phyloP scores from a whole-genome alignment of 1,140 invertebrate genomes.

The Caenorhabditis elegans region DNA sequence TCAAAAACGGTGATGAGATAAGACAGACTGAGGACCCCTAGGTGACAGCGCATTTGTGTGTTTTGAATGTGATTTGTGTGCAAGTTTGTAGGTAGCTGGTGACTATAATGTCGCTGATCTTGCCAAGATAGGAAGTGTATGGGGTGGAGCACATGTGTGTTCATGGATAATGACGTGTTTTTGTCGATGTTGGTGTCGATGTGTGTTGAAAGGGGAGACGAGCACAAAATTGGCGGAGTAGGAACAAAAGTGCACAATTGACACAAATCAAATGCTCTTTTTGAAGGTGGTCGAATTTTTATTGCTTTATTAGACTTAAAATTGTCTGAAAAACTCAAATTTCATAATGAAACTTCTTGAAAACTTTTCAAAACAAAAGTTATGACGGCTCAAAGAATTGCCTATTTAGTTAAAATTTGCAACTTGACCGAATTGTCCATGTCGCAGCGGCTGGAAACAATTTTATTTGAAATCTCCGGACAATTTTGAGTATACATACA shows the following conservation, averaged over 20 bases:
- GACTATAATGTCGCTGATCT: neutral
- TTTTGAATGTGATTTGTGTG: neutral
- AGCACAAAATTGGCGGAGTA: neutral
- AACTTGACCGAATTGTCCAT: too few relatives aligned
- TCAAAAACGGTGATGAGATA: neutral
- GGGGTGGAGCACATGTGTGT: neutral
- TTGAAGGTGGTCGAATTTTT: too few relatives aligned
- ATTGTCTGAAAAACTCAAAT: too few relatives aligned
- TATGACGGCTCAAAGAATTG: too few relatives aligned
- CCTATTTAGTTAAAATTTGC: too few relatives aligned
- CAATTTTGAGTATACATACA: too few relatives aligned
- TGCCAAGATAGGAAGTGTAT: neutral
- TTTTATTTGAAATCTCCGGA: too few relatives aligned
- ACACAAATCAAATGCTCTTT: neutral
- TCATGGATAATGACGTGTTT: neutral
- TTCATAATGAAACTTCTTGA: too few relatives aligned
- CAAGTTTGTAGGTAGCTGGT: neutral
- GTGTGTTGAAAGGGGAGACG: neutral
- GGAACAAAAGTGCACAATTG: neutral
- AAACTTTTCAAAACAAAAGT: too few relatives aligned
- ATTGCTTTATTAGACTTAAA: too few relatives aligned
- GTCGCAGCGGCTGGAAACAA: too few relatives aligned
- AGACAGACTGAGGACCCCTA: neutral
- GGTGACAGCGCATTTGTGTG: neutral
- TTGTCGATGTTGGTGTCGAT: neutral